These are phyloP conservation scores for Hemicordylus capensis DNA, from an alignment of 2,113 vertebrate species.

Conservation along the genomic window DNA sequence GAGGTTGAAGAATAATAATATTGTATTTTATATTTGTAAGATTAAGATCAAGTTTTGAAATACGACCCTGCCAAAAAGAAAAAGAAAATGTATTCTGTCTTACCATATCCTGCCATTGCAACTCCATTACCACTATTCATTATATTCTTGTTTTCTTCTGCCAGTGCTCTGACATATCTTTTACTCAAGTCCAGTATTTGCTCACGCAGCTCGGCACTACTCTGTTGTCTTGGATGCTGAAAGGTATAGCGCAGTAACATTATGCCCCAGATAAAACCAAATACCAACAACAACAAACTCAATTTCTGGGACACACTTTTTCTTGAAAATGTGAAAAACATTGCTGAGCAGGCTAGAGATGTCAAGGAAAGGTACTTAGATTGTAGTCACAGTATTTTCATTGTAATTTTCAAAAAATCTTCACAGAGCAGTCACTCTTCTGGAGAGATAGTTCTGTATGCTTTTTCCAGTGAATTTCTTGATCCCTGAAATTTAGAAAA, in stretches of 20 bases:
- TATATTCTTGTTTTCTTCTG: slow-evolving; percentile 90
- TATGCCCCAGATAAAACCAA: slow-evolving; percentile 93
- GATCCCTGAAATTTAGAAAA: slow-evolving; percentile 63
- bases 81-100: slow-evolving; percentile 47
- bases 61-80: neutral
- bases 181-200: slow-evolving; percentile 95
- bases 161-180: slow-evolving; percentile 93
- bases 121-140: slow-evolving; percentile 83
- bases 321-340: slow-evolving; percentile 88
- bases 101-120: slow-evolving; percentile 96
- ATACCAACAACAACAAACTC: slow-evolving; percentile 89
- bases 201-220: slow-evolving; percentile 90
- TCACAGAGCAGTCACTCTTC: slow-evolving; percentile 51
- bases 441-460: slow-evolving; percentile 45
- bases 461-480: slow-evolving; percentile 21
- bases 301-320: slow-evolving; percentile 97
- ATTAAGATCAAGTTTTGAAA: neutral
- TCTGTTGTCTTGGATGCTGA: slow-evolving; percentile 91
- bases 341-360: slow-evolving; percentile 70
- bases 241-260: slow-evolving; percentile 94
- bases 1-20: neutral
- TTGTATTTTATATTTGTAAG: neutral
- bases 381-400: slow-evolving; percentile 30
- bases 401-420: slow-evolving; percentile 46
- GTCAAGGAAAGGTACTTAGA: slow-evolving; percentile 33